These are phyloP conservation scores for Diacarnus erythraeanus DNA, from an alignment of 37 sponge, comb jelly and placozoan species.

Conservation along the genomic window DNA sequence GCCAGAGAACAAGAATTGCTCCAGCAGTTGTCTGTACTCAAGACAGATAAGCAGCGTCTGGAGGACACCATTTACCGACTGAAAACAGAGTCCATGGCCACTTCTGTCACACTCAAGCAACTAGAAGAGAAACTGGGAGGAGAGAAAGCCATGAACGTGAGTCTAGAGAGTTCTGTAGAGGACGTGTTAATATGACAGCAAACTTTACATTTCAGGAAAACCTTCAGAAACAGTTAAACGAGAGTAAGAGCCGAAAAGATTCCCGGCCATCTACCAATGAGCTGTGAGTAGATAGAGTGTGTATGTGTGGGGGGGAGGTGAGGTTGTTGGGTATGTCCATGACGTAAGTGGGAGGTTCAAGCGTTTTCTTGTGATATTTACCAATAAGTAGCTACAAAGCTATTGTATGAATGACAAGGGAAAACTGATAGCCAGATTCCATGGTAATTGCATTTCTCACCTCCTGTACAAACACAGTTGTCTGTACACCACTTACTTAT, in stretches of 20 bases:
- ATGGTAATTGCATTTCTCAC: too few species aligned
- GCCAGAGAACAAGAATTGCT: constrained; percentile 6
- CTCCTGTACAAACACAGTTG: too few species aligned
- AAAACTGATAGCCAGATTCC: too few species aligned
- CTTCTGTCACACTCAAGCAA: constrained; percentile 28
- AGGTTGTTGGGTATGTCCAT: too few species aligned
- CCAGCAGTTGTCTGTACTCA: constrained; percentile 37
- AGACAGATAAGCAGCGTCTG: constrained; percentile 44
- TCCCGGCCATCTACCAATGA: not conserved
- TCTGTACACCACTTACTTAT: too few species aligned
- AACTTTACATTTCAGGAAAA: not conserved
- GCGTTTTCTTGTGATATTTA: too few species aligned
- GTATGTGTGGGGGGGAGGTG: too few species aligned
- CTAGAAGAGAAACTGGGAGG: constrained; percentile 43
- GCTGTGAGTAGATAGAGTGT: too few species aligned
- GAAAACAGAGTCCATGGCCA: constrained; percentile 31
- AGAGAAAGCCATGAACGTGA: constrained; percentile 39
- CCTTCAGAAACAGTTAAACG: constrained; percentile 13
- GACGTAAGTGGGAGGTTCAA: too few species aligned
- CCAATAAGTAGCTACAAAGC: too few species aligned
- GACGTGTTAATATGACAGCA: not conserved
- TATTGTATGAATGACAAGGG: too few species aligned
- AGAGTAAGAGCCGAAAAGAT: constrained; percentile 12
- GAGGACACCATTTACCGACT: constrained; percentile 68
- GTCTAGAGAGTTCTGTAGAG: not conserved